These are phyloP conservation scores for Saccostrea cuccullata DNA, from an alignment of 1,140 invertebrate genomes.

Conservation along the genomic window DNA sequence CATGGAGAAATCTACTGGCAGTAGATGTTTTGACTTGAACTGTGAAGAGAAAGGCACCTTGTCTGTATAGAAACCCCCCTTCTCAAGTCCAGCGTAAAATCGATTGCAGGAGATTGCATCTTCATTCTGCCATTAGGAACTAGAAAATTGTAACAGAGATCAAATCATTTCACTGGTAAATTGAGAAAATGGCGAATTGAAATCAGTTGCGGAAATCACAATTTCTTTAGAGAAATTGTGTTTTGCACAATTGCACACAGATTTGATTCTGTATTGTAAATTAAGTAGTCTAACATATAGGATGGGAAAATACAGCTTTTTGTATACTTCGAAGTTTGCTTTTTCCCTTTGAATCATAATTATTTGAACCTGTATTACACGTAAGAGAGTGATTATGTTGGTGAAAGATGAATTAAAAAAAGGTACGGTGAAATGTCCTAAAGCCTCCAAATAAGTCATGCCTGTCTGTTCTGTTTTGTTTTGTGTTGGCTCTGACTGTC, in stretches of 20 bases:
- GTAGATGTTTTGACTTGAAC: conserved; percentile 11
- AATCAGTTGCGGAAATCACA: neutral
- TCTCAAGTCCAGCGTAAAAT: conserved; percentile 15
- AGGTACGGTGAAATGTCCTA: neutral
- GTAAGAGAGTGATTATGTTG: neutral
- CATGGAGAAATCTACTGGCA: neutral
- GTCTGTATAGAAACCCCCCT: neutral
- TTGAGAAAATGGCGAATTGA: neutral
- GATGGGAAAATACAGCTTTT: neutral
- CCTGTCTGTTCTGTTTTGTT: neutral
- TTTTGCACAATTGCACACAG: neutral
- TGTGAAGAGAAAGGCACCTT: neutral
- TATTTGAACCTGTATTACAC: neutral
- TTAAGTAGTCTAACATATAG: neutral
- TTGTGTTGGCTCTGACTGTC: neutral
- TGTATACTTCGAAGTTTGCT: neutral
- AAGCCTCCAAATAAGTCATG: neutral
- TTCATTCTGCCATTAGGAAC: conserved; percentile 1
- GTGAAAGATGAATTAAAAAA: neutral
- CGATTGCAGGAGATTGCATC: conserved; percentile 14
- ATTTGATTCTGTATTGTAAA: neutral
- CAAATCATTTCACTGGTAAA: conserved; percentile 10
- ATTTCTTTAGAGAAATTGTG: neutral
- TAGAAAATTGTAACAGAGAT: neutral
- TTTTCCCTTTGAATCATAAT: neutral